Evolutionary conservation across 2,888 invertebrate genomes (phyloP).

Genomic region (Helobdella robusta): DNA sequence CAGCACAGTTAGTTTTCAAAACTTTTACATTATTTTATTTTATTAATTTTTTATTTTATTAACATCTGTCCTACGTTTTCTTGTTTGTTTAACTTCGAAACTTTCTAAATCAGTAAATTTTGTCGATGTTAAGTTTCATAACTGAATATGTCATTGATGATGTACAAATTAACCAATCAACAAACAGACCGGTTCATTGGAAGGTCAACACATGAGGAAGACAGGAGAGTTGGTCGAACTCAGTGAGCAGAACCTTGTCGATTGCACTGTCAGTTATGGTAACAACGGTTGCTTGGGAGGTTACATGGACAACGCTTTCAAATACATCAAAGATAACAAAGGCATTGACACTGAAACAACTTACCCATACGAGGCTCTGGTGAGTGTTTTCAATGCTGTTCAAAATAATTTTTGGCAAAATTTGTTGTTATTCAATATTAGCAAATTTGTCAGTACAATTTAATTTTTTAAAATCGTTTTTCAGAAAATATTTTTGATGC

Average conservation of each 20-base stretch:
- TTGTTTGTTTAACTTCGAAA: too few relatives aligned
- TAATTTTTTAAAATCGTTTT: too few relatives aligned
- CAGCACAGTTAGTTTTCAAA: slow-evolving; percentile 15
- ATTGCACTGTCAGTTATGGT: slow-evolving; percentile 44
- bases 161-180: too few relatives aligned
- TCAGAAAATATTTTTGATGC: too few relatives aligned
- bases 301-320: slow-evolving; percentile 37
- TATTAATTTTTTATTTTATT: not conserved
- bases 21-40: not conserved
- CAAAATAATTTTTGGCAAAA: too few relatives aligned
- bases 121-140: too few relatives aligned
- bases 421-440: too few relatives aligned
- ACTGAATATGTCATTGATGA: too few relatives aligned
- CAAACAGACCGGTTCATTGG: slow-evolving; percentile 22
- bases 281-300: slow-evolving; percentile 36
- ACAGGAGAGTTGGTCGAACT: slow-evolving; percentile 29
- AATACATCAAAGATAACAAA: slow-evolving; percentile 54
- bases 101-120: too few relatives aligned
- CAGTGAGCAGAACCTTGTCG: slow-evolving; percentile 50
- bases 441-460: too few relatives aligned
- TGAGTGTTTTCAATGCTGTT: too few relatives aligned
- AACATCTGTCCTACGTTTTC: not conserved
- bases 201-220: slow-evolving; percentile 18
- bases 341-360: slow-evolving; percentile 58
- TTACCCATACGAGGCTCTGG: slow-evolving; percentile 45